A percentile compares a stretch with the other conserved stretches of the same genome.
Evolutionary conservation across 1,140 invertebrate species (phyloP).

Genomic region (Stenopsyche tienmushanensis): DNA sequence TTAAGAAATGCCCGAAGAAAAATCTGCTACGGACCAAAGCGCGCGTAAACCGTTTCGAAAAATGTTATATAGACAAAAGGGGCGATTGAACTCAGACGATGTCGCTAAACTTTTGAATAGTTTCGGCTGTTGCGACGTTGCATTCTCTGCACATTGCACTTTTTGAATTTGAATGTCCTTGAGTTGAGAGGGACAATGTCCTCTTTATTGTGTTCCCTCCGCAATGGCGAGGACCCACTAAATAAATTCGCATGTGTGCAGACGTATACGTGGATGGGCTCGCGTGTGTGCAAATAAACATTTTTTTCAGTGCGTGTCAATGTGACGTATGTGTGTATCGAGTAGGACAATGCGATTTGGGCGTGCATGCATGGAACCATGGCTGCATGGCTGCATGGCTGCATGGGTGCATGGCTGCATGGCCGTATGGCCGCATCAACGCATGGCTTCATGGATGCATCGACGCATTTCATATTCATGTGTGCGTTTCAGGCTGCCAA

Average conservation of each 20-base stretch:
- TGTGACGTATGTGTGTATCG: too few species aligned
- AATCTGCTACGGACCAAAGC: too few species aligned
- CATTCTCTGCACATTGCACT: constrained; percentile 23
- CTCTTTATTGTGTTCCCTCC: constrained; percentile 25
- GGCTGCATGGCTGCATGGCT: background rate
- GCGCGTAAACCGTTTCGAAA: too few species aligned
- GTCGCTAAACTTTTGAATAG: background rate
- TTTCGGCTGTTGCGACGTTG: constrained; percentile 12
- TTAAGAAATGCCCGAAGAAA: too few species aligned
- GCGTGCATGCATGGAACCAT: too few species aligned
- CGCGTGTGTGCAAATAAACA: too few species aligned
- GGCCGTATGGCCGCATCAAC: background rate
- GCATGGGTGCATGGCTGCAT: background rate
- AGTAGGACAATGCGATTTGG: too few species aligned
- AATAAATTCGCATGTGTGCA: background rate
- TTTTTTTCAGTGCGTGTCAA: too few species aligned
- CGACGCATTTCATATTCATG: background rate
- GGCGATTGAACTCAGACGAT: too few species aligned
- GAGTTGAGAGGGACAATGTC: constrained; percentile 17
- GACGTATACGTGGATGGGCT: background rate
- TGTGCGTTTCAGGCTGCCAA: background rate
- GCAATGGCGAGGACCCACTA: constrained; percentile 3
- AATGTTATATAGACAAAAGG: too few species aligned
- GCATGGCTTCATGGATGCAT: background rate
- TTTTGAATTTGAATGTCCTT: constrained; percentile 28